Evolutionary conservation across 2,888 invertebrate species (phyloP).

Genomic region (Drosophila meridiana): DNA sequence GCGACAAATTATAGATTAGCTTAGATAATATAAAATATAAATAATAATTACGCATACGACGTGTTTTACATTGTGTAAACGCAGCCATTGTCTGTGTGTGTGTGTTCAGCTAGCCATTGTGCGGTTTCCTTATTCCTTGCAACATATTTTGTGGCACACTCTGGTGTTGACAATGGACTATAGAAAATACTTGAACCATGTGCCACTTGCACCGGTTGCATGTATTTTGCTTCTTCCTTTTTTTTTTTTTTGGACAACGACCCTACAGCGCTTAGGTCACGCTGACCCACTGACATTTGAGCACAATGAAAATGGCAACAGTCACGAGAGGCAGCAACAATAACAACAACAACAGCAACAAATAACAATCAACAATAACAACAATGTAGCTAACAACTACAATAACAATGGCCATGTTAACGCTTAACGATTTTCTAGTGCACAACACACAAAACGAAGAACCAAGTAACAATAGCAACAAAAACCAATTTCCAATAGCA

Average conservation of each 20-base stretch:
- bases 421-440: slow-evolving; percentile 74
- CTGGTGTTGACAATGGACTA: slow-evolving; percentile 59
- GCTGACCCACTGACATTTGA: slow-evolving; percentile 50
- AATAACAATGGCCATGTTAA: slow-evolving; percentile 49
- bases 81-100: slow-evolving; percentile 23
- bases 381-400: slow-evolving; percentile 30
- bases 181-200: slow-evolving; percentile 67
- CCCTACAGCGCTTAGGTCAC: slow-evolving; percentile 24
- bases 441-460: slow-evolving; percentile 38
- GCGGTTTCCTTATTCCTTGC: slow-evolving; percentile 22
- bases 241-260: slow-evolving; percentile 24
- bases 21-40: slow-evolving; percentile 48
- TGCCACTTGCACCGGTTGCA: slow-evolving; percentile 57
- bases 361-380: slow-evolving; percentile 19
- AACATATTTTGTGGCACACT: slow-evolving; percentile 52
- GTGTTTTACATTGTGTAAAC: slow-evolving; percentile 20
- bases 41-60: slow-evolving; percentile 73
- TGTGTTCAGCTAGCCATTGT: slow-evolving; percentile 15
- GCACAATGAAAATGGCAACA: slow-evolving; percentile 54
- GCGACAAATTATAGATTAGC: slow-evolving; percentile 72
- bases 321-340: slow-evolving; percentile 30
- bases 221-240: slow-evolving; percentile 19
- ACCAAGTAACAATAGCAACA: slow-evolving; percentile 18
- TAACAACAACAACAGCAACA: slow-evolving; percentile 12
- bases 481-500: slow-evolving; percentile 25